Base-by-base conservation (phyloP, 1,140 invertebrate species). In the Chelonus insularis region DNA sequence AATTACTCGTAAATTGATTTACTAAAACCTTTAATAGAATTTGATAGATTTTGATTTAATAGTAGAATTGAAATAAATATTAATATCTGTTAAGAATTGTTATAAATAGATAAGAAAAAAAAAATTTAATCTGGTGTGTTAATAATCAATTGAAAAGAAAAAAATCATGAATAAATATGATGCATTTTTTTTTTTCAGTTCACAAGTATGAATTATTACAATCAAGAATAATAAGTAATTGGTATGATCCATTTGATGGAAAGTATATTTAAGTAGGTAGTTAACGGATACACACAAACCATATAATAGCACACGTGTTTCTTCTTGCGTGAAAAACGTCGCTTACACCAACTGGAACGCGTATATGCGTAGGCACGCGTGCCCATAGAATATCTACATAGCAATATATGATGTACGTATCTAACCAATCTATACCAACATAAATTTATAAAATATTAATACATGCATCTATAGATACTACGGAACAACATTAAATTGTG, bases 321-420 rank as follows among this genome's bases (percentile, higher is more conserved):
- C 23, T 23, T 58, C 43, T 45, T 58, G 57, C 57, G 57, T 60
- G 58, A 60, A 60, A 60, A 60, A 45, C 50, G 50, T 60, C 36
- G 18, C 48, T 36, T 48, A 39, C 29, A 32, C 20, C n/a, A 45
- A 57, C 18, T 20, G 20, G 20, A 48, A 23, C 16, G 11, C 8
- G 20, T 16, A 11, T 18, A 16, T 16, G 18, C 12, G 54, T 56
- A 23, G 32, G 34, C 52, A 55, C 34, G 34, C 52, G 52, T 55
- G 34, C 52, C 52, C 16, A 55, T 55, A 37, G 4, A 52, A 29
- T 7, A 11, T 12, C 2, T 4, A 21, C 3, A n/a, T 20, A 4
- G 12, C 11, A 37, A 29, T 54, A 14, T 29, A 20, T 23, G 9
- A 47, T 48, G 34, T 34, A 29, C 48, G 43, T 16, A 58, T 32